Percentiles rank a stretch among this genome's conserved stretches.
These are phyloP conservation scores for Phengaris alcon DNA, from an alignment of 2,888 invertebrate species.

Conservation along the genomic window DNA sequence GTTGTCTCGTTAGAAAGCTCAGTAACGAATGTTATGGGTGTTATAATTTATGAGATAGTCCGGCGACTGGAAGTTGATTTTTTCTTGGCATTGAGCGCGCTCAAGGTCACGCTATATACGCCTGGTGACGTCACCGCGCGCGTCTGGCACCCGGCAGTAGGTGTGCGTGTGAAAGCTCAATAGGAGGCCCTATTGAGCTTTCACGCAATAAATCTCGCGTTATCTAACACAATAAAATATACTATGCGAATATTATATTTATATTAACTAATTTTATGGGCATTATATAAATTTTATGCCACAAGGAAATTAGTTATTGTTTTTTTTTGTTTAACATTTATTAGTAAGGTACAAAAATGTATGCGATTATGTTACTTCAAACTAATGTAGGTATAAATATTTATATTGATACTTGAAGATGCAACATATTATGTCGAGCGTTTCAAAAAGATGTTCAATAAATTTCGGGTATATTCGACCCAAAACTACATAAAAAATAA, in stretches of 20 bases:
- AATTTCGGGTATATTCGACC: background rate
- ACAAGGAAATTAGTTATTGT: constrained; percentile 2
- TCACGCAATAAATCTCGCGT: constrained; percentile 34
- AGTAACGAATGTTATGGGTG: constrained; percentile 3
- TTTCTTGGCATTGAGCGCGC: constrained; percentile 68
- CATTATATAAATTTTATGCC: background rate
- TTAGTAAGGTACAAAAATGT: background rate
- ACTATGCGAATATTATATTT: background rate
- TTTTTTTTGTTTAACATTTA: background rate
- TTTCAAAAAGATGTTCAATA: too few relatives aligned
- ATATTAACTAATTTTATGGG: constrained; percentile 12
- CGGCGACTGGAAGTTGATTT: constrained; percentile 49
- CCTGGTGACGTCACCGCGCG: constrained; percentile 61
- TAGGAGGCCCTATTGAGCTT: constrained; percentile 38
- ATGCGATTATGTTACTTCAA: background rate
- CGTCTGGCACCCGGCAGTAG: constrained; percentile 45
- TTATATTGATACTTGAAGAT: background rate
- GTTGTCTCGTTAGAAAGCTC: background rate
- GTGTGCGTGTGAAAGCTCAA: constrained; percentile 54
- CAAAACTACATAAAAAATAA: background rate
- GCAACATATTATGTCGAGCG: background rate
- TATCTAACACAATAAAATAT: constrained; percentile 29
- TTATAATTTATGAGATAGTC: constrained; percentile 46
- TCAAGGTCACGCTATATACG: constrained; percentile 68
- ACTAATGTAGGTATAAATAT: background rate